Conservation (phyloP, 2,113 vertebrate genomes). For the Oncorhynchus kisutch region DNA sequence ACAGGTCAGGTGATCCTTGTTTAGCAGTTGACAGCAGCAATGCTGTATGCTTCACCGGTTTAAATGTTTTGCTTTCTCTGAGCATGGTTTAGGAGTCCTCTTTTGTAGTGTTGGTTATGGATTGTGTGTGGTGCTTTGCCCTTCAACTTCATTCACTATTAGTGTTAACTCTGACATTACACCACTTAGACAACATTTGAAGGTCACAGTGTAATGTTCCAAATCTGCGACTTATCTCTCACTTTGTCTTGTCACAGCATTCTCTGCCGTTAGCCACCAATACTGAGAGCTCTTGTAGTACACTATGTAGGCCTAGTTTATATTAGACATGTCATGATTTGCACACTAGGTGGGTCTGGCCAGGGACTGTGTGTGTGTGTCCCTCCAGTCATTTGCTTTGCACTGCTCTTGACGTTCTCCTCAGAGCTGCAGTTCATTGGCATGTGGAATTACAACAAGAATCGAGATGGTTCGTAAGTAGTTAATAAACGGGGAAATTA, state of each 20-base stretch:
- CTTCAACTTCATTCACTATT: no score
- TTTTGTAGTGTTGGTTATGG: not conserved
- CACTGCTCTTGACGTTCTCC: conserved; percentile 13
- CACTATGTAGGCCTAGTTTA: not conserved
- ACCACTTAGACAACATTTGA: no score
- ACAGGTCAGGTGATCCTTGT: conserved; percentile 30
- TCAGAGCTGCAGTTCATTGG: not conserved
- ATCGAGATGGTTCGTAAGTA: conserved; percentile 18
- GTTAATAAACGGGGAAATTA: not conserved
- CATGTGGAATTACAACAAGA: conserved; percentile 40
- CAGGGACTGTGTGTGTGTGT: not conserved
- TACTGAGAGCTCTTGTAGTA: no score
- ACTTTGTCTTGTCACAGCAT: not conserved
- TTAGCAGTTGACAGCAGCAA: not conserved
- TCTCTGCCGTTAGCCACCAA: not conserved
- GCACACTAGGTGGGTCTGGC: not conserved
- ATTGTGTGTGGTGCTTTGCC: not conserved
- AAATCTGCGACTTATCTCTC: not conserved
- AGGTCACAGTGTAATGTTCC: no score
- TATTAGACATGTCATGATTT: not conserved
- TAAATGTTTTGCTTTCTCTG: not conserved
- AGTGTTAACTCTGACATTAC: no score
- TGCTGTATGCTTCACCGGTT: not conserved
- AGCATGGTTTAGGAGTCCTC: not conserved
- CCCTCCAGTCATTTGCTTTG: not conserved